Conservation (phyloP, 2,113 vertebrate species). For the Oplegnathus fasciatus region DNA sequence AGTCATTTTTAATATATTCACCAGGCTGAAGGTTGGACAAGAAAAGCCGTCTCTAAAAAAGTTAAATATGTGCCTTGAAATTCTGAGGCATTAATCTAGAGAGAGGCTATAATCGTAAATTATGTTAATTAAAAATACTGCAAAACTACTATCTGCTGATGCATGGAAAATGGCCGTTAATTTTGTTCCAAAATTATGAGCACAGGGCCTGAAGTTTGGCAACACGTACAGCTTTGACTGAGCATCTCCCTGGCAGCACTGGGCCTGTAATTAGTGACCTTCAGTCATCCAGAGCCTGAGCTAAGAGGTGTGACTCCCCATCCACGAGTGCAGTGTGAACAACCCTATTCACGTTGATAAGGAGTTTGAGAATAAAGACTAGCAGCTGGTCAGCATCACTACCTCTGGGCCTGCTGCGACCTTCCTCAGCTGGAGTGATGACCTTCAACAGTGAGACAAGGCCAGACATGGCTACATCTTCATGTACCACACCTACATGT, state of each 20-base stretch:
- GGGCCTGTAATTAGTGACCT: slow-evolving; percentile 20
- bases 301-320: too few relatives aligned
- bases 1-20: background rate
- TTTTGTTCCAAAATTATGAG: background rate
- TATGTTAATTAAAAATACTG: background rate
- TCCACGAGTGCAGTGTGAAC: background rate
- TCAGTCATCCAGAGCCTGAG: background rate
- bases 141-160: background rate
- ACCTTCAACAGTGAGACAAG: slow-evolving; percentile 67
- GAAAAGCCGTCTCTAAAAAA: background rate
- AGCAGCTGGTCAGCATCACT: slow-evolving; percentile 17
- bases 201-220: background rate
- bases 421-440: slow-evolving; percentile 61
- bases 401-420: slow-evolving; percentile 54
- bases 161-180: background rate
- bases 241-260: background rate
- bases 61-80: background rate
- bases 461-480: slow-evolving; percentile 47
- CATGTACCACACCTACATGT: slow-evolving; percentile 20
- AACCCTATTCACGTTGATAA: background rate
- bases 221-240: background rate
- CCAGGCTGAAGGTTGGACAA: background rate
- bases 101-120: background rate
- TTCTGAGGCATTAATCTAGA: background rate
- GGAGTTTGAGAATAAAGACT: background rate